A percentile compares a stretch with the other conserved stretches of the same genome.
Evolutionary conservation across 2,888 invertebrate species (phyloP).

Genomic region (Dorcus hopei): DNA sequence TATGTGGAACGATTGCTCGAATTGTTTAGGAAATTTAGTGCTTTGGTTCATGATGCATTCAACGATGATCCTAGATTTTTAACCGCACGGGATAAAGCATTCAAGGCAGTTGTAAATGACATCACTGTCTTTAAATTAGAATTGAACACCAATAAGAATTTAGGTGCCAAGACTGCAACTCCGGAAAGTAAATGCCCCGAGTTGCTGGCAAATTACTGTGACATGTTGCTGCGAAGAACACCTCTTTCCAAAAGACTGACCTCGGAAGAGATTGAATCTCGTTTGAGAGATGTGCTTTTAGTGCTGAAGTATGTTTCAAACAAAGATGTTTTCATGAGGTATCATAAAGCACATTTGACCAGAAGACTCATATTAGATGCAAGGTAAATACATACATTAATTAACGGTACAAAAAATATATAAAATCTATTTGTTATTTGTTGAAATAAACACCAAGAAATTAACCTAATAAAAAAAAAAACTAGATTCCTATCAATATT

Average conservation of each 20-base stretch:
- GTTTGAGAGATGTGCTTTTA: slow-evolving; percentile 88
- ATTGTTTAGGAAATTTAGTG: slow-evolving; percentile 89
- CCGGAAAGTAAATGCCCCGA: slow-evolving; percentile 99
- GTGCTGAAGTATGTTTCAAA: slow-evolving; percentile 99
- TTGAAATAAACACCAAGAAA: not conserved
- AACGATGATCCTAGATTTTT: slow-evolving; percentile 95
- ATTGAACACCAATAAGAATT: slow-evolving; percentile 51
- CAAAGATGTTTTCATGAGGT: slow-evolving; percentile 99
- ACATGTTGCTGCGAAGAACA: slow-evolving; percentile 95
- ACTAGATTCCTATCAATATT: too few species aligned
- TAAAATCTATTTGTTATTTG: not conserved
- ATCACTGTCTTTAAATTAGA: slow-evolving; percentile 80
- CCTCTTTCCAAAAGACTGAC: slow-evolving; percentile 94
- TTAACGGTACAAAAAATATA: not conserved
- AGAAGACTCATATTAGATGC: slow-evolving; percentile 94
- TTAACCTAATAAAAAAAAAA: too few species aligned
- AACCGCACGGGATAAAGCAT: slow-evolving; percentile 96
- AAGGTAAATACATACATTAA: slow-evolving; percentile 32
- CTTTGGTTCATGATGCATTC: slow-evolving; percentile 90
- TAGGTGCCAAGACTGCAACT: slow-evolving; percentile 63
- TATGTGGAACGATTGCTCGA: slow-evolving; percentile 91
- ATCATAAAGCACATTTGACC: slow-evolving; percentile 97
- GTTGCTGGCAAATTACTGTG: slow-evolving; percentile 98
- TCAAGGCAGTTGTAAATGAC: slow-evolving; percentile 96
- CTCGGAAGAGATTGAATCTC: slow-evolving; percentile 93